Conservation (phyloP, 2,113 vertebrate genomes). For the Dissostichus mawsoni region DNA sequence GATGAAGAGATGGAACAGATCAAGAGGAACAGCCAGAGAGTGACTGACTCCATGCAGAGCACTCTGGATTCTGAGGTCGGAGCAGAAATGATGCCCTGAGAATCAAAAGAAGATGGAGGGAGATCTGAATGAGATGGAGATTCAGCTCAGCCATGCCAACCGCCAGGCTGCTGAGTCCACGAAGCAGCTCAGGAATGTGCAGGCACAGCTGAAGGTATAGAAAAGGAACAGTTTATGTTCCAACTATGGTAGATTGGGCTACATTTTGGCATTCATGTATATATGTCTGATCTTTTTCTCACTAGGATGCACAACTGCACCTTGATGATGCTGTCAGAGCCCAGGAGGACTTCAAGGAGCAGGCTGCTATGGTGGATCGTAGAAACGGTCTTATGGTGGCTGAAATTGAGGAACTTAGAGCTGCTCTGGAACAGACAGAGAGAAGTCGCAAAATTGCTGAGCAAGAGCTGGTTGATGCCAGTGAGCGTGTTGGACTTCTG, state of each 20-base stretch:
- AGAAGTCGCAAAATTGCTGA: conserved; percentile 86
- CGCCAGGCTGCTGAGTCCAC: conserved; percentile 83
- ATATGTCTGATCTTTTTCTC: not conserved
- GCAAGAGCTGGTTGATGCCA: conserved; percentile 84
- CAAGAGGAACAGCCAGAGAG: conserved; percentile 84
- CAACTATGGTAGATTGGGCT: not conserved
- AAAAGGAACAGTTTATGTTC: not conserved
- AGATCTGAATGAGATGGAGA: conserved; percentile 85
- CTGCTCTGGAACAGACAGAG: conserved; percentile 87
- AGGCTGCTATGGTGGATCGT: conserved; percentile 88
- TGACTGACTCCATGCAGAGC: conserved; percentile 81
- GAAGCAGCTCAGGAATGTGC: conserved; percentile 86
- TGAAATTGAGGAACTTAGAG: conserved; percentile 86
- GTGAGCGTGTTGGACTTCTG: conserved; percentile 86
- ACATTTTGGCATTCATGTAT: not conserved
- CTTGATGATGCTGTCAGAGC: conserved; percentile 87
- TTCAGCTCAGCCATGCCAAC: conserved; percentile 86
- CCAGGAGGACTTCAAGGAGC: conserved; percentile 88
- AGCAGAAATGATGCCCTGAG: conserved; percentile 84
- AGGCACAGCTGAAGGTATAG: conserved; percentile 83
- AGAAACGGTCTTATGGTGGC: conserved; percentile 86
- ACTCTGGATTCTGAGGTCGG: conserved; percentile 82
- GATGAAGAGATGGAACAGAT: conserved; percentile 85
- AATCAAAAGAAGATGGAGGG: conserved; percentile 88
- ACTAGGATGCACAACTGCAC: conserved; percentile 89